phyloP scores from a whole-genome alignment of 2,888 invertebrate species.

The Calameuta filiformis region DNA sequence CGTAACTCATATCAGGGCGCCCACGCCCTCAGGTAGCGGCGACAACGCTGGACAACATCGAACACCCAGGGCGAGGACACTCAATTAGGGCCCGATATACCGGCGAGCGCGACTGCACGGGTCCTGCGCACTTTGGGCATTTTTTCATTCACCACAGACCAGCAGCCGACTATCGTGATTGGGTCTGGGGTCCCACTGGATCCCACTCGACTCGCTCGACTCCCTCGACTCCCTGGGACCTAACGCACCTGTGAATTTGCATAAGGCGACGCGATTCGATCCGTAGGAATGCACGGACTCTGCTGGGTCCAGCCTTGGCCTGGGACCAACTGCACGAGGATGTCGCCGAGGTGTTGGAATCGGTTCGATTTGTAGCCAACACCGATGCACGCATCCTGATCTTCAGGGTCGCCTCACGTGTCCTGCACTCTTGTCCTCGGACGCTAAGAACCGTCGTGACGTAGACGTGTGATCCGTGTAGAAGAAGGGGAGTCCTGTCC shows the following conservation, averaged over 20 bases:
- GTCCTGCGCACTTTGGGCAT: not conserved
- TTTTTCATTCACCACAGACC: not conserved
- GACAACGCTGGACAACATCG: slow-evolving; percentile 63
- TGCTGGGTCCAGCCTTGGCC: slow-evolving; percentile 18
- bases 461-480: not conserved
- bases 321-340: slow-evolving; percentile 16
- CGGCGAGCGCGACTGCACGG: not conserved
- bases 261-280: slow-evolving; percentile 30
- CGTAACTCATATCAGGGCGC: slow-evolving; percentile 65
- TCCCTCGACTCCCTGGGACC: not conserved
- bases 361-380: not conserved
- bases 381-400: not conserved
- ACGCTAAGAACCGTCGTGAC: not conserved
- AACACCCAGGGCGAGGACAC: slow-evolving; percentile 65
- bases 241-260: slow-evolving; percentile 46
- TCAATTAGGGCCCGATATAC: slow-evolving; percentile 57
- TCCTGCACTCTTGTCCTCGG: not conserved
- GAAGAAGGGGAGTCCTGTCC: not conserved
- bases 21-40: slow-evolving; percentile 64
- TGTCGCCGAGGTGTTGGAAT: slow-evolving; percentile 24
- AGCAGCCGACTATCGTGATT: slow-evolving; percentile 31
- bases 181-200: slow-evolving; percentile 32
- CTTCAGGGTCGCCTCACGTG: not conserved
- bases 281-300: slow-evolving; percentile 16
- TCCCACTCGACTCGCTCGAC: slow-evolving; percentile 11